Evolutionary conservation across 64 coral and sea anemone species (phyloP).

Genomic region (Dendrophyllia cribrosa): DNA sequence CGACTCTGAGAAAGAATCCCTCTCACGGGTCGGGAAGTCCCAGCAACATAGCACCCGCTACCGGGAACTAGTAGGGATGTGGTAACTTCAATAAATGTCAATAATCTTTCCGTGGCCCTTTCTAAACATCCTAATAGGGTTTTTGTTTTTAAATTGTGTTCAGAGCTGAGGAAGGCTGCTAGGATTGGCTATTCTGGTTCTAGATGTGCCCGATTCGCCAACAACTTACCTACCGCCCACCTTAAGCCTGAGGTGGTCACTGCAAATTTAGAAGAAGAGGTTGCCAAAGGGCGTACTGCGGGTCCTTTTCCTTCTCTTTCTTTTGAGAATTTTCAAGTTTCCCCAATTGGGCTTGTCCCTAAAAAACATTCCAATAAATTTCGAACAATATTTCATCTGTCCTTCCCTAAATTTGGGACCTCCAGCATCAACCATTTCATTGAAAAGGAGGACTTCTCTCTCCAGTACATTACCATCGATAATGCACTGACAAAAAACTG

Average conservation of each 20-base stretch:
- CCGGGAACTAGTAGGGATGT: background rate
- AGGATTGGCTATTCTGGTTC: conserved; percentile 9
- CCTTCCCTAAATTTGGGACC: background rate
- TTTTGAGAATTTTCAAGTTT: conserved; percentile 13
- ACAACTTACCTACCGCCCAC: background rate
- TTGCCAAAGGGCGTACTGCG: conserved; percentile 3
- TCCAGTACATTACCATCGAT: no score
- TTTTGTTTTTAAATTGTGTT: background rate
- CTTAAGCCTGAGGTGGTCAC: background rate
- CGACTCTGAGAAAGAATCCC: no score
- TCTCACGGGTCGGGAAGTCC: background rate
- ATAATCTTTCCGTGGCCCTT: background rate
- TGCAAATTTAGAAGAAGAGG: background rate
- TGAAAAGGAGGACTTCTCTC: no score
- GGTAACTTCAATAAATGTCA: background rate
- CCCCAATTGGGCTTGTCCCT: no score
- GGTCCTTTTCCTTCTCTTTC: background rate
- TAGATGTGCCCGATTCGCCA: background rate
- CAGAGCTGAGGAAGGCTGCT: background rate
- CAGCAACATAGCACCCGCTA: background rate
- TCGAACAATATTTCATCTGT: no score
- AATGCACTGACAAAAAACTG: no score
- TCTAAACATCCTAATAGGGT: background rate
- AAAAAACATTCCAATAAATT: no score
- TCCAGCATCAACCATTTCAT: background rate